Base-by-base conservation (phyloP, 2,888 invertebrate genomes). In the Eumacrocentrus americanus region DNA sequence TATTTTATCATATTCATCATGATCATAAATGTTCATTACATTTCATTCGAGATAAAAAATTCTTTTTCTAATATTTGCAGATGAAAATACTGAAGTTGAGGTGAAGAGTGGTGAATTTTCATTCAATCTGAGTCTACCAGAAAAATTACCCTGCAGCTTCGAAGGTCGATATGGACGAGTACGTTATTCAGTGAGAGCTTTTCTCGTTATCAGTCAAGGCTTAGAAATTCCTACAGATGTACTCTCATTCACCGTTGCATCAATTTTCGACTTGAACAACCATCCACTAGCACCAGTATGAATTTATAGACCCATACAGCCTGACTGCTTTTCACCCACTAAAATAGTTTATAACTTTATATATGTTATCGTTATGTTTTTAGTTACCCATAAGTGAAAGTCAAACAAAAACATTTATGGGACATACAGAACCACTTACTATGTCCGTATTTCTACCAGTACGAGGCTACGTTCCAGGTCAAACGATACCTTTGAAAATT, bases 181-280 rank as follows among this genome's bases (percentile, higher is more conserved):
- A 6, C 77, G 83, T 29, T 85, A 84, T 72, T 75, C 75, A 38
- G 75, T 82, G 50, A 79, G 78, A 62, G 83, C 80, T 18, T 77
- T 75, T 48, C 75, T 84, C 52, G 82, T 83, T 64, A 58, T 74
- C 55, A 68, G 66, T 42, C 63, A 65, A 50, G 60, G 68, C 57
- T 60, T 65, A 60, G 61, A 62, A 52, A 62, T 70, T 58, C 68
- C 69, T 48, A 67, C 70, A 51, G 68, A 71, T 52, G 67, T 67
- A 48, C 74, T 82, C 61, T 81, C 83, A 23, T 84, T 84, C 71
- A 83, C 82, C 14, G 79, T 84, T 4, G 81, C 81, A 50, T 77
- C 81, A 12, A 67, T 80, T 55, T 73, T 82, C 55, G 83, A 84
- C 71, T 77, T 84, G 64, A 84, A 84, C 74, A 69, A 72, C 61